Evolutionary conservation across 2,888 invertebrate species (phyloP), one percentile per base, ranked within the genome.

Genomic region (Eulithis testata): DNA sequence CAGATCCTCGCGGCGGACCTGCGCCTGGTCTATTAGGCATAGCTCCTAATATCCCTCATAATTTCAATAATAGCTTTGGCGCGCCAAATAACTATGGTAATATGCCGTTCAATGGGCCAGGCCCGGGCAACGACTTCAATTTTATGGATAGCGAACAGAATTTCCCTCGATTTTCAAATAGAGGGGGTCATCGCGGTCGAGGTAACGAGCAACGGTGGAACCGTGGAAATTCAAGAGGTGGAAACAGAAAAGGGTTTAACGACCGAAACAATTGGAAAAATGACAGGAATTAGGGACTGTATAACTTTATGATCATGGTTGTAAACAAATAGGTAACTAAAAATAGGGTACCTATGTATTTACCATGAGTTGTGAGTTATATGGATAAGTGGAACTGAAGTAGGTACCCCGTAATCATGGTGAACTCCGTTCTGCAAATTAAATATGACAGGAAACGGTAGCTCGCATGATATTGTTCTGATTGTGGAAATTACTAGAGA

Each of bases 11-110:
- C 47, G 90, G 88, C 43, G 90, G 94, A 58, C 87, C 93, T 66
- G 76, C 94, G 75, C 95, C 95, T 0, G 94, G 95, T 0, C 79
- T 95, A 37, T 83, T 95, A 72, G 94, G 95, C 11, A 94, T 95
- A 77, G 93, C 94, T 50, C 94, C 94, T 37, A 93, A 93, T 68
- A 89, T 94, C 50, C 93, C 93, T 8, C 94, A 93, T 75, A 93
- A 91, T 77, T 92, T 52, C 47, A 66, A 90, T 67, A 91, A 90
- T 77, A 82, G 80, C 62, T 91, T 87, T 74, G 86, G 86, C 60
- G 87, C 84, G 14, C 87, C 89, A 31, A 89, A 88, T 76, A 92
- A 88, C 76, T 93, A 87, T 71, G 88, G 87, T 40, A 90, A 88
- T 70, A 88, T 91, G 88, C 88, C 87, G 36, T 93, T 84, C 64